phyloP scores from a whole-genome alignment of 2,888 invertebrate species.

The Xestia c-nigrum region DNA sequence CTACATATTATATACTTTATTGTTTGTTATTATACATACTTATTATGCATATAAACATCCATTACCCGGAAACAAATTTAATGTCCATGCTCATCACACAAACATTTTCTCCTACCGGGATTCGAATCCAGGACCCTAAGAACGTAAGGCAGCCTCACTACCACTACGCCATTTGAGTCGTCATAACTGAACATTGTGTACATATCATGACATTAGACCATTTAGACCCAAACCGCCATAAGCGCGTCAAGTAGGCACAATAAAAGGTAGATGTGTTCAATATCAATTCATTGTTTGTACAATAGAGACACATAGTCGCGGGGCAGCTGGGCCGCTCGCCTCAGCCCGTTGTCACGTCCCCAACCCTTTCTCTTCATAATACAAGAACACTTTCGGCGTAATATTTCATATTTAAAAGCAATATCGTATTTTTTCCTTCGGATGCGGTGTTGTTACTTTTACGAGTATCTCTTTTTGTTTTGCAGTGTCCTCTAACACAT shows the following conservation, averaged over 20 bases:
- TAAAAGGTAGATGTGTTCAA: slow-evolving; percentile 70
- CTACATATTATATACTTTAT: too few relatives aligned
- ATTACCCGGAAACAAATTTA: too few relatives aligned
- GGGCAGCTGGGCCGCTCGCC: slow-evolving; percentile 57
- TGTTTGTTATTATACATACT: too few relatives aligned
- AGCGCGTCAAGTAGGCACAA: slow-evolving; percentile 54
- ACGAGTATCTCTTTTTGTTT: slow-evolving; percentile 57
- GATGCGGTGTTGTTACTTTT: slow-evolving; percentile 69
- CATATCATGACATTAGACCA: neutral
- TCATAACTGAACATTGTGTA: neutral
- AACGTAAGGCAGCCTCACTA: too few relatives aligned
- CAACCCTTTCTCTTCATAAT: slow-evolving; percentile 88
- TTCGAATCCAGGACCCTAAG: too few relatives aligned
- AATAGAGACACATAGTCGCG: slow-evolving; percentile 81
- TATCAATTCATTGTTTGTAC: slow-evolving; percentile 84
- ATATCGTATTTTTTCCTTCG: slow-evolving; percentile 85
- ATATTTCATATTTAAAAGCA: slow-evolving; percentile 89
- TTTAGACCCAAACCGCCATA: slow-evolving; percentile 42
- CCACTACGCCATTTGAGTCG: too few relatives aligned
- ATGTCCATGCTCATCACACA: too few relatives aligned
- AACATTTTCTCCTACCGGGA: too few relatives aligned
- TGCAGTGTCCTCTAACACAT: slow-evolving; percentile 17
- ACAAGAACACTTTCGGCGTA: slow-evolving; percentile 79
- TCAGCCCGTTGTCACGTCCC: slow-evolving; percentile 78
- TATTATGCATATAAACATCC: too few relatives aligned